phyloP scores from a whole-genome alignment of 2,888 invertebrate species.

The Stenotaenia linearis region DNA sequence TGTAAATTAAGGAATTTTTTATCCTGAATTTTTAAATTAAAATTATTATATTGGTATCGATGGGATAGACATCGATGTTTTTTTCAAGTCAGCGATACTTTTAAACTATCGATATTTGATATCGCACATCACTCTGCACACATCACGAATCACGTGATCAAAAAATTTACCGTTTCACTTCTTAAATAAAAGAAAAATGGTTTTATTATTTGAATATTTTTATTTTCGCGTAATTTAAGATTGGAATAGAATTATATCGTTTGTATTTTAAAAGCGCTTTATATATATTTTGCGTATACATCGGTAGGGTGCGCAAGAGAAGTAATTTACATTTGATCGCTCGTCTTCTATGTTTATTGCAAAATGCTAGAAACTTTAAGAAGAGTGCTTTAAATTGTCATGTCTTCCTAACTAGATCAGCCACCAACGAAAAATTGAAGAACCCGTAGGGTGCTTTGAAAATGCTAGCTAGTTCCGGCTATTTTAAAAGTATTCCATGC shows the following conservation, averaged over 20 bases:
- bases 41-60: no score
- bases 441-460: background rate
- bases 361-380: background rate
- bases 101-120: no score
- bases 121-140: no score
- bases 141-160: background rate
- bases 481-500: conserved; percentile 77
- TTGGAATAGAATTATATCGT: background rate
- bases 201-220: no score
- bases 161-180: background rate
- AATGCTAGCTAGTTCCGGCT: conserved; percentile 86
- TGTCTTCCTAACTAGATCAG: background rate
- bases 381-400: background rate
- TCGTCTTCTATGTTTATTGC: background rate
- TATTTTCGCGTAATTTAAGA: no score
- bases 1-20: no score
- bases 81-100: no score
- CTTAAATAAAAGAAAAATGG: background rate
- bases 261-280: background rate
- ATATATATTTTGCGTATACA: background rate
- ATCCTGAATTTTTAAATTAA: no score
- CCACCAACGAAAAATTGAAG: background rate
- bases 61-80: no score
- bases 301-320: background rate
- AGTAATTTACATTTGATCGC: background rate